These are phyloP conservation scores for Ennomos fuscantarius DNA, from an alignment of 2,888 invertebrate species.

Conservation along the genomic window DNA sequence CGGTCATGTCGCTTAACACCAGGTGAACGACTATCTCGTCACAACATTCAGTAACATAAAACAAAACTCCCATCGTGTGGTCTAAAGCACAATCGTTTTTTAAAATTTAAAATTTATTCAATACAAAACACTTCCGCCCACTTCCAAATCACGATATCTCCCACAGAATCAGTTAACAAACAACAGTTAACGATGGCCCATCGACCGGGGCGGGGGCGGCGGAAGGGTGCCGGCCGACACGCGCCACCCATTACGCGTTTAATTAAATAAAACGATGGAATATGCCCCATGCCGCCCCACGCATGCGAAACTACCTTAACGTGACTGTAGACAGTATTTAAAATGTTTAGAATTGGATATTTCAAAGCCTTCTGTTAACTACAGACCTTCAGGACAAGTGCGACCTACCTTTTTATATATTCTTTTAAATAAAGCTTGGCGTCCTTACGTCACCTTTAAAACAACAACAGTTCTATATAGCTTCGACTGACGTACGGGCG, in stretches of 20 bases:
- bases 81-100: not conserved
- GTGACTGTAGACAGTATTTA: not conserved
- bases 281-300: constrained; percentile 28
- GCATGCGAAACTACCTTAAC: constrained; percentile 32
- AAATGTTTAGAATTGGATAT: constrained; percentile 11
- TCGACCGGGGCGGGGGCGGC: constrained; percentile 15
- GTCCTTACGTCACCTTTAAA: too few species aligned
- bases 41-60: too few species aligned
- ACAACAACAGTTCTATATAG: too few species aligned
- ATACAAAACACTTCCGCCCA: not conserved
- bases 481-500: too few species aligned
- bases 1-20: too few species aligned
- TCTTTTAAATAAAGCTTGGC: too few species aligned
- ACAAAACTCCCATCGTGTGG: too few species aligned
- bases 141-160: constrained; percentile 18
- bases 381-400: too few species aligned
- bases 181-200: constrained; percentile 11
- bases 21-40: too few species aligned
- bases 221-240: constrained; percentile 36
- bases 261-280: constrained; percentile 45
- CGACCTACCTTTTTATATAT: too few species aligned
- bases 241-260: constrained; percentile 46
- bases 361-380: not conserved
- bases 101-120: not conserved
- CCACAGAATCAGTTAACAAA: constrained; percentile 20